These are phyloP conservation scores for Toxotes jaculatrix DNA, from an alignment of 2,113 vertebrate genomes.

Conservation along the genomic window DNA sequence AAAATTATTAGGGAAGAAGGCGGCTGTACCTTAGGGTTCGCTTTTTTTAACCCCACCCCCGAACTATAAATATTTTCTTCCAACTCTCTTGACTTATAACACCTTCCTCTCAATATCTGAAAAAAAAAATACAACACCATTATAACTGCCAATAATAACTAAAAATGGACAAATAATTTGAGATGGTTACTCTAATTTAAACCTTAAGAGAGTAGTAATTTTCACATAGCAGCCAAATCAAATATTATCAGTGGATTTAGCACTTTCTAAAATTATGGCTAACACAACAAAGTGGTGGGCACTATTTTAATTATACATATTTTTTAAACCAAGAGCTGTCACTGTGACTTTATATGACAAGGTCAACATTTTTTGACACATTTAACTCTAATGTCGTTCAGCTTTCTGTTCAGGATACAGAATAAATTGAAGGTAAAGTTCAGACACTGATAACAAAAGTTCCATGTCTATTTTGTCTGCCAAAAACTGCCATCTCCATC, in stretches of 20 bases:
- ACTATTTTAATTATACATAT: not conserved
- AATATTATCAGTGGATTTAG: not conserved
- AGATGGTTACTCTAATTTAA: not conserved
- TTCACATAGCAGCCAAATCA: not conserved
- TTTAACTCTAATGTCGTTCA: not conserved
- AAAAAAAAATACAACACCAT: not conserved
- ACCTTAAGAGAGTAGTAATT: not conserved
- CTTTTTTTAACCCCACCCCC: not conserved
- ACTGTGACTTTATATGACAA: not conserved
- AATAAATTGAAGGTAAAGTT: not conserved
- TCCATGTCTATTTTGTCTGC: not conserved
- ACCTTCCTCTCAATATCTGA: not conserved
- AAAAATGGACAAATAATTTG: slow-evolving; percentile 1
- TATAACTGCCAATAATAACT: not conserved
- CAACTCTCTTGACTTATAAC: not conserved
- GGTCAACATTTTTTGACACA: not conserved
- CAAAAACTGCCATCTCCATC: not conserved
- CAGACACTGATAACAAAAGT: not conserved
- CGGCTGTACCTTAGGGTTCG: not conserved
- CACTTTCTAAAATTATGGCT: not conserved
- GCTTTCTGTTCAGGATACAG: not conserved
- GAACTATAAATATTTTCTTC: not conserved
- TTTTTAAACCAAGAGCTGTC: not conserved
- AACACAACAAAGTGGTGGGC: not conserved
- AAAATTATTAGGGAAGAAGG: no score